Evolutionary conservation across 2,797 vertebrate species (phyloP).

Genomic region (Poecilia picta): DNA sequence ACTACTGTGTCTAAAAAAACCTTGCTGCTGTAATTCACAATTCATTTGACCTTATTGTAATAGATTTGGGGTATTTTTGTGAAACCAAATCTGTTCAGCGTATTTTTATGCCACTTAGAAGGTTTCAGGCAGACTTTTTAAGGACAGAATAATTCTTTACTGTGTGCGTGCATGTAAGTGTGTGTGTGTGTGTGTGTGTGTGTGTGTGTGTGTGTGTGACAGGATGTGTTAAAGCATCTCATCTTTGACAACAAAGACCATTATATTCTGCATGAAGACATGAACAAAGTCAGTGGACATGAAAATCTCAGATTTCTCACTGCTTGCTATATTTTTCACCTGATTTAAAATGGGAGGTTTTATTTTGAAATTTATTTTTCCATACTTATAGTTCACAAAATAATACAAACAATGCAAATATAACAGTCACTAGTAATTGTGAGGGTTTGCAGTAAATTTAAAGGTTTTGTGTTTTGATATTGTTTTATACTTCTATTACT

Average conservation of each 20-base stretch:
- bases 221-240: constrained; percentile 7
- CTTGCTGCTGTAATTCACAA: constrained; percentile 39
- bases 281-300: neutral
- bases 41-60: constrained; percentile 47
- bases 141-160: constrained; percentile 13
- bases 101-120: constrained; percentile 40
- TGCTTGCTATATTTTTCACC: neutral
- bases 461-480: neutral
- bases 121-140: constrained; percentile 17
- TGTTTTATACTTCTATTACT: neutral
- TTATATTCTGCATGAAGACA: neutral
- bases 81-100: constrained; percentile 24
- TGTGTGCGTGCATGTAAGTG: constrained; percentile 21
- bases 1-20: constrained; percentile 53
- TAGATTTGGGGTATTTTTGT: constrained; percentile 33
- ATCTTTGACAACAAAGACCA: constrained; percentile 12
- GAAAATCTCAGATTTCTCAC: neutral
- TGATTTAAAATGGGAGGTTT: neutral
- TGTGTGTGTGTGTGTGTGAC: constrained; percentile 31
- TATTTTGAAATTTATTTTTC: neutral
- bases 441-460: neutral
- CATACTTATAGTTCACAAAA: neutral
- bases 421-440: neutral
- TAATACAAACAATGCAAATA: neutral
- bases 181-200: constrained; percentile 16